Percentiles rank a stretch among this genome's conserved stretches.
Conservation (phyloP, 1,140 invertebrate species). For the Plectrocnemia conspersa region DNA sequence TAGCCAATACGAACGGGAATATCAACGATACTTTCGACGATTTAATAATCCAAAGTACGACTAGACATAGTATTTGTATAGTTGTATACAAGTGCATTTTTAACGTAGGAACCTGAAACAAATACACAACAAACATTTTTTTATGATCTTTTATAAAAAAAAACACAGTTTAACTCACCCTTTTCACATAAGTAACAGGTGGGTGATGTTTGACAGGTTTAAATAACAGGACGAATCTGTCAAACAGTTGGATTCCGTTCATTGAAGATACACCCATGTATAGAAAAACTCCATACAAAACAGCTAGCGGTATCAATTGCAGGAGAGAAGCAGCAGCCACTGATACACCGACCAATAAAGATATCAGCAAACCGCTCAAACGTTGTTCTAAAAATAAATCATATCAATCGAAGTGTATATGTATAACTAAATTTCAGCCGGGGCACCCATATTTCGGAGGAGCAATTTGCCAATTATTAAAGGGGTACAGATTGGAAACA, state of each 20-base stretch:
- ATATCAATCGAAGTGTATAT: too few species aligned
- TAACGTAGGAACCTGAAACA: constrained; percentile 71
- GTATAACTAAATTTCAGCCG: too few species aligned
- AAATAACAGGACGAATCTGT: constrained; percentile 77
- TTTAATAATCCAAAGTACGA: constrained; percentile 79
- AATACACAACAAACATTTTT: constrained; percentile 36
- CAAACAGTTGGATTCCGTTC: constrained; percentile 88
- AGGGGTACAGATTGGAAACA: background rate
- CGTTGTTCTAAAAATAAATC: constrained; percentile 69
- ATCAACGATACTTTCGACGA: constrained; percentile 80
- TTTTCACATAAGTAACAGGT: constrained; percentile 69
- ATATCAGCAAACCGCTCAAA: constrained; percentile 68
- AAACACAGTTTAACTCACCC: too few species aligned
- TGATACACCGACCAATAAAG: constrained; percentile 73
- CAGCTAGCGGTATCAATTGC: constrained; percentile 82
- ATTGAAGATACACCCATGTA: constrained; percentile 95
- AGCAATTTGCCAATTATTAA: too few species aligned
- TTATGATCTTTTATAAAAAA: too few species aligned
- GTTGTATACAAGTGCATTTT: constrained; percentile 91
- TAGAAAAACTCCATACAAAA: constrained; percentile 92
- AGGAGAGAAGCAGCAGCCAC: constrained; percentile 78
- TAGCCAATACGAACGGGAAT: constrained; percentile 88
- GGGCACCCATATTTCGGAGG: too few species aligned
- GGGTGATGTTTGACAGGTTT: constrained; percentile 94
- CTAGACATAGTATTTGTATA: constrained; percentile 75